phyloP scores from a whole-genome alignment of 1,140 invertebrate species.

The Delia radicum region DNA sequence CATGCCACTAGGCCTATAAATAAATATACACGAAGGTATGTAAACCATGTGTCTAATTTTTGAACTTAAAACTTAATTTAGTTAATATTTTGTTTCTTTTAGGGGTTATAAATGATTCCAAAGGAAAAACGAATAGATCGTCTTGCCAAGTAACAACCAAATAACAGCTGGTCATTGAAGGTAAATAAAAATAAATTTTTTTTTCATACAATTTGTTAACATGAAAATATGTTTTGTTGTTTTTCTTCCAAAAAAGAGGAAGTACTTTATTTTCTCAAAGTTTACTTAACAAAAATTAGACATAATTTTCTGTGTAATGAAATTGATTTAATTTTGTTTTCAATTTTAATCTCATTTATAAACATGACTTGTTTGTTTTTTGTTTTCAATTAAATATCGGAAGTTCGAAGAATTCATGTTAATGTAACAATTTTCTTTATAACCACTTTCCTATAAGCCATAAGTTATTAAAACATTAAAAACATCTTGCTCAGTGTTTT shows the following conservation, averaged over 20 bases:
- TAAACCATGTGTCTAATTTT: conserved; percentile 2
- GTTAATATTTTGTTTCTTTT: not conserved
- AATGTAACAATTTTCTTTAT: not conserved
- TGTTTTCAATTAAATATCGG: conserved; percentile 4
- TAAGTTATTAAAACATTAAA: conserved; percentile 9
- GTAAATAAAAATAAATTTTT: not conserved
- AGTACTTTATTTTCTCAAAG: not conserved
- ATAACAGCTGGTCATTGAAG: not conserved
- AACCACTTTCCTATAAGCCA: not conserved
- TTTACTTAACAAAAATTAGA: not conserved
- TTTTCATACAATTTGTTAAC: not conserved
- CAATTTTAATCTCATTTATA: conserved; percentile 3
- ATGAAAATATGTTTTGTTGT: not conserved
- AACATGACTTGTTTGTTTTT: not conserved
- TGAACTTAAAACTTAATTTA: not conserved
- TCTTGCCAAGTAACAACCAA: not conserved
- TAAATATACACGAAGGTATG: not conserved
- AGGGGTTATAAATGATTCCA: not conserved
- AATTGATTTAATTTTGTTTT: not conserved
- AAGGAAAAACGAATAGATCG: not conserved
- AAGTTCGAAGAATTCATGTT: not conserved
- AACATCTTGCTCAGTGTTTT: not conserved
- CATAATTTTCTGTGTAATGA: not conserved
- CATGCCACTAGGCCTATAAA: not conserved
- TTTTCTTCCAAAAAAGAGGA: not conserved